Conservation (phyloP, 2,888 invertebrate species). For the Plagodis pulveraria region DNA sequence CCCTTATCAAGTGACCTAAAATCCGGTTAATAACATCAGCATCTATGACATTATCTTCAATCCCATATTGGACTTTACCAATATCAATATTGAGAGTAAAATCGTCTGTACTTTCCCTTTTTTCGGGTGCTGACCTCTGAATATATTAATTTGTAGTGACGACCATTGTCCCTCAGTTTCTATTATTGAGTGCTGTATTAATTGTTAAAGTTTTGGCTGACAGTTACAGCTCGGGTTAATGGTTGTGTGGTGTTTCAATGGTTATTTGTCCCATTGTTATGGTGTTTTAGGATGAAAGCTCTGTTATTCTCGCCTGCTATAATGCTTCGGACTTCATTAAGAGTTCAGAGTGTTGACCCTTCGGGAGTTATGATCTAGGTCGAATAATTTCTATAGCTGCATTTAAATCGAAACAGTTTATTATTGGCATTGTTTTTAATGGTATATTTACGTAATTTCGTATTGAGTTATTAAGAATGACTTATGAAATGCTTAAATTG, state of each 20-base stretch:
- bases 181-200: conserved; percentile 73
- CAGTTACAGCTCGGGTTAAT: conserved; percentile 75
- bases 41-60: conserved; percentile 1
- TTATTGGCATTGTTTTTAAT: conserved; percentile 10
- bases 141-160: conserved; percentile 80
- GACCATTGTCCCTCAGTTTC: conserved; percentile 75
- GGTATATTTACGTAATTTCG: conserved; percentile 12
- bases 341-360: conserved; percentile 54
- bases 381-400: conserved; percentile 18
- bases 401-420: conserved; percentile 20
- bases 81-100: conserved; percentile 32
- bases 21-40: conserved; percentile 7
- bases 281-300: conserved; percentile 67
- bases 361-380: conserved; percentile 23
- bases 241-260: conserved; percentile 69
- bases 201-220: conserved; percentile 76
- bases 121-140: conserved; percentile 72
- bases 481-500: conserved; percentile 1
- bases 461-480: conserved; percentile 1
- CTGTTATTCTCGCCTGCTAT: conserved; percentile 42
- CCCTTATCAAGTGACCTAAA: conserved; percentile 25
- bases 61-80: conserved; percentile 40
- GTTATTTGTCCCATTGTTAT: conserved; percentile 69
- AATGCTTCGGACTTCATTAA: conserved; percentile 52
- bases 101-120: conserved; percentile 39